Evolutionary conservation across 2,888 invertebrate genomes (phyloP).

Genomic region (Meteorus cinctellus): DNA sequence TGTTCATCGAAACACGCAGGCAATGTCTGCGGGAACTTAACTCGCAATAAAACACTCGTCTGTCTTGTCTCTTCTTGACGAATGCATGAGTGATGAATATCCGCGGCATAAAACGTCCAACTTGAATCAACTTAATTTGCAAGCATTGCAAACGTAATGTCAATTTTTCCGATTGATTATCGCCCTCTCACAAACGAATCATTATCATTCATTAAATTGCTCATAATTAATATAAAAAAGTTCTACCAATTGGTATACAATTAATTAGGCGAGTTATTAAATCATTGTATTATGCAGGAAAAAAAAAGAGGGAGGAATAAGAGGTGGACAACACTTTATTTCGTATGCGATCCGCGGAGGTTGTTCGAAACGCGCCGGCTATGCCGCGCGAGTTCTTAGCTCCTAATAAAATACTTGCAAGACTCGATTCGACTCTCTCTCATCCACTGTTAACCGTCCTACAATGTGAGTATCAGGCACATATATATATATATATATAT

Average conservation of each 20-base stretch:
- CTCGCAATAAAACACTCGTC: conserved; percentile 51
- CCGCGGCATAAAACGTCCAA: conserved; percentile 23
- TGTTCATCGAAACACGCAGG: conserved; percentile 66
- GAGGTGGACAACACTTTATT: conserved; percentile 52
- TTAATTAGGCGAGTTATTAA: conserved; percentile 16
- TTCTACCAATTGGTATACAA: conserved; percentile 5
- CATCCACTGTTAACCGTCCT: conserved; percentile 20
- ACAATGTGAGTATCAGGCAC: conserved; percentile 29
- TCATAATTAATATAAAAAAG: neutral
- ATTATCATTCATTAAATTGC: conserved; percentile 6
- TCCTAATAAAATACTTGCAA: conserved; percentile 61
- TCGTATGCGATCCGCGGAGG: conserved; percentile 65
- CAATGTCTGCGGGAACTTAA: conserved; percentile 58
- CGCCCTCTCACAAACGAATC: neutral
- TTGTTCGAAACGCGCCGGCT: conserved; percentile 66
- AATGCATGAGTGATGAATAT: conserved; percentile 37
- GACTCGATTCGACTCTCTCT: conserved; percentile 38
- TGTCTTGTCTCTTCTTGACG: conserved; percentile 37
- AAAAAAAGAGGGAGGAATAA: neutral
- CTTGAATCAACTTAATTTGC: conserved; percentile 26
- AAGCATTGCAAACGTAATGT: neutral
- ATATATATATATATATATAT: conserved; percentile 41
- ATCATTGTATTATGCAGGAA: neutral
- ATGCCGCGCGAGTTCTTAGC: conserved; percentile 57
- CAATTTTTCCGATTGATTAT: conserved; percentile 11